A percentile compares a stretch with the other conserved stretches of the same genome.
Evolutionary conservation across 2,797 vertebrate species (phyloP).

Genomic region (Pantherophis alleghaniensis): DNA sequence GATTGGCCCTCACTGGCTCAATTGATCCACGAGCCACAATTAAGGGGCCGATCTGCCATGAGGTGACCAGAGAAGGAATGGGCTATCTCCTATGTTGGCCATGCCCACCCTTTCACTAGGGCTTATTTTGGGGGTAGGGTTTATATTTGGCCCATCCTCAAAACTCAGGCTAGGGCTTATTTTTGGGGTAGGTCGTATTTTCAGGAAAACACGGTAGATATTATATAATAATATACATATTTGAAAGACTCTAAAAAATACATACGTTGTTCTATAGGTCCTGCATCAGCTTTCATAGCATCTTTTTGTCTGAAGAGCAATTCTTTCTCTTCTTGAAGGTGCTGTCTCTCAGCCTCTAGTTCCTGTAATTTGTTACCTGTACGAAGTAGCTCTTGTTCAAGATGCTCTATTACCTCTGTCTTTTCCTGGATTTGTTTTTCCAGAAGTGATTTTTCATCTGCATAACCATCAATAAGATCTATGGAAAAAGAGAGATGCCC

Average conservation of each 20-base stretch:
- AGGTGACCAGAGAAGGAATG: no score
- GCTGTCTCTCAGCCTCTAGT: conserved; percentile 86
- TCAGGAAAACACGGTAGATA: background rate
- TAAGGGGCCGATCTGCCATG: no score
- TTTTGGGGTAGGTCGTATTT: no score
- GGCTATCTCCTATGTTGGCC: no score
- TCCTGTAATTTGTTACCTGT: conserved; percentile 87
- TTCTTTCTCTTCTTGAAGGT: conserved; percentile 85
- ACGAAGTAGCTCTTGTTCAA: conserved; percentile 88
- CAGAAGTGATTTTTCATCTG: conserved; percentile 85
- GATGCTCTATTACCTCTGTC: conserved; percentile 81
- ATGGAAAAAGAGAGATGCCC: conserved; percentile 32
- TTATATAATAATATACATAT: conserved; percentile 19
- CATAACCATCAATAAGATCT: conserved; percentile 94
- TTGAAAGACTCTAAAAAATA: conserved; percentile 62
- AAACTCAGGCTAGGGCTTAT: no score
- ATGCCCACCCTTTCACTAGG: no score
- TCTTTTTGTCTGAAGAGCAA: conserved; percentile 89
- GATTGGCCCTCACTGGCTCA: no score
- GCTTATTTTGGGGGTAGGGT: no score
- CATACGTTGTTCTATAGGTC: conserved; percentile 88
- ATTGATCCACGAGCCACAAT: no score
- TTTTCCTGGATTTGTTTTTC: conserved; percentile 90
- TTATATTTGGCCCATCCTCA: no score
- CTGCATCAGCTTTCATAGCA: conserved; percentile 84